These are phyloP conservation scores for Pachyuromys duprasi DNA, from an alignment of 2,797 vertebrate species.

Conservation along the genomic window DNA sequence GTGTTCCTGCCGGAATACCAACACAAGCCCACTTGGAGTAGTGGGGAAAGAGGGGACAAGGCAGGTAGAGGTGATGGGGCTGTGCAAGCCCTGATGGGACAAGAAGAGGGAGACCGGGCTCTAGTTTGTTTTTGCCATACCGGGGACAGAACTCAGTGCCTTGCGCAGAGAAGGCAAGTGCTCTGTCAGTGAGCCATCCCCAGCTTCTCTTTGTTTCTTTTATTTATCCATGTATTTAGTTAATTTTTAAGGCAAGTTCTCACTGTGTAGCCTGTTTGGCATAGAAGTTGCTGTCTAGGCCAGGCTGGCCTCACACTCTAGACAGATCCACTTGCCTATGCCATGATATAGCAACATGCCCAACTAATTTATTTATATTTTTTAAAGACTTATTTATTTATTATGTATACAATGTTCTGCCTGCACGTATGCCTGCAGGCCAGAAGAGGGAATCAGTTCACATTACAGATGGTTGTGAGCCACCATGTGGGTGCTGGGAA, in stretches of 20 bases:
- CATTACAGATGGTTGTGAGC: too few species aligned
- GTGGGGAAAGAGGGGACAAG: fast-evolving
- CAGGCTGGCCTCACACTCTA: not conserved
- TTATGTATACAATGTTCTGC: too few species aligned
- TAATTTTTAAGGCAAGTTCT: not conserved
- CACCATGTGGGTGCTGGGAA: too few species aligned
- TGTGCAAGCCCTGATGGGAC: not conserved
- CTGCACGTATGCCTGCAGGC: too few species aligned
- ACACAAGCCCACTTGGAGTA: not conserved
- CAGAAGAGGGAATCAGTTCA: too few species aligned
- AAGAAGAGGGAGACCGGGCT: not conserved
- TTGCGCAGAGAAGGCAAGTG: not conserved
- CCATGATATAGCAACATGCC: not conserved
- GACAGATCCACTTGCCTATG: not conserved
- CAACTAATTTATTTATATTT: not conserved
- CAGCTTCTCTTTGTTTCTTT: not conserved
- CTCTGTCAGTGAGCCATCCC: fast-evolving
- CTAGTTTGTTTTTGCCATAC: not conserved
- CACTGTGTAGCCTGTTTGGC: not conserved
- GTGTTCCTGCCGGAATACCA: not conserved
- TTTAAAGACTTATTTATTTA: too few species aligned
- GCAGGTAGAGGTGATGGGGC: not conserved
- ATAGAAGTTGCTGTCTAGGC: not conserved
- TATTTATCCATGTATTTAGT: not conserved
- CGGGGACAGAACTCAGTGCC: not conserved